phyloP scores from a whole-genome alignment of 1,140 invertebrate genomes.

The Aporrectodea caliginosa region DNA sequence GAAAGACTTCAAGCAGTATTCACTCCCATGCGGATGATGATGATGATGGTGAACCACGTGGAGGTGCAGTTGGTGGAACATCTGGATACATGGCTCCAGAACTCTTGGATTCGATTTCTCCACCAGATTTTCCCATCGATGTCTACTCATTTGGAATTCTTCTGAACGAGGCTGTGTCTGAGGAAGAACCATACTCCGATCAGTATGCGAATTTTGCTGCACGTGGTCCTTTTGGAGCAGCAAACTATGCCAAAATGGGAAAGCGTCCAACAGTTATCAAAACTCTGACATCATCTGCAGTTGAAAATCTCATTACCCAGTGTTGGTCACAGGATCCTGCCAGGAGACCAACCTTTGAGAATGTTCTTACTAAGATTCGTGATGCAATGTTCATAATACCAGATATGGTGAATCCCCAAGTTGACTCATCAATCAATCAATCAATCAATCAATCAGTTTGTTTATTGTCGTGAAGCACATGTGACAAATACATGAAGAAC shows the following conservation, averaged over 20 bases:
- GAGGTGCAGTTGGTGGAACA: slow-evolving; percentile 12
- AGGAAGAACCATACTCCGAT: slow-evolving; percentile 29
- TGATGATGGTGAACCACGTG: neutral
- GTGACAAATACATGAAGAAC: too few relatives aligned
- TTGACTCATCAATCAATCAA: too few relatives aligned
- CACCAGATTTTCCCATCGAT: slow-evolving; percentile 14
- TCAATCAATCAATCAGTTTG: too few relatives aligned
- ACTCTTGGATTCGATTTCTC: slow-evolving; percentile 3
- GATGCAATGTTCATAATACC: neutral
- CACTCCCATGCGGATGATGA: neutral
- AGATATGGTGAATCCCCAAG: too few relatives aligned
- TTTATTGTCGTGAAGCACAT: too few relatives aligned
- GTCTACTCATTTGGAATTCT: slow-evolving; percentile 33
- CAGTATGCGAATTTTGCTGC: slow-evolving; percentile 16
- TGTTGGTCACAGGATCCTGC: neutral
- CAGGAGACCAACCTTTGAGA: neutral
- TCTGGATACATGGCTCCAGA: slow-evolving; percentile 31
- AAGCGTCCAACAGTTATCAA: slow-evolving; percentile 21
- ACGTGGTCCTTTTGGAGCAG: slow-evolving; percentile 26
- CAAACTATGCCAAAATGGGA: slow-evolving; percentile 24
- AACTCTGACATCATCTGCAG: neutral
- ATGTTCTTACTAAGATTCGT: neutral
- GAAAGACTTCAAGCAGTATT: slow-evolving; percentile 14
- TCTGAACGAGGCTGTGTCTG: slow-evolving; percentile 27
- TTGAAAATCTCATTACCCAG: neutral